Evolutionary conservation across 53 echinoderm and acorn worm species (phyloP).

Genomic region (Antedon mediterranea): DNA sequence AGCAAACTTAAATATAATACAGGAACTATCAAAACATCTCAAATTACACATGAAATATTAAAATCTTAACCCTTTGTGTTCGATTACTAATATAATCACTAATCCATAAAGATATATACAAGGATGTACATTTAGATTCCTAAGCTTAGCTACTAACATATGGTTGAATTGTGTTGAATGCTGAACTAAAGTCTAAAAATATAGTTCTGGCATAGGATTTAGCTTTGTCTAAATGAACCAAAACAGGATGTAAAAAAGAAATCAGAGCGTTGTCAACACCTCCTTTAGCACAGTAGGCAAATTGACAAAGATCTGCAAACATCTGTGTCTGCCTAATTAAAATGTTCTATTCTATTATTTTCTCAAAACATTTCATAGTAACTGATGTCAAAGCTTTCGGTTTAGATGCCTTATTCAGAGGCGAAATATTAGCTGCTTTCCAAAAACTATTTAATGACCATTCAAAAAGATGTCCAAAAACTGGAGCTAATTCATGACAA

Average conservation of each 20-base stretch:
- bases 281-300: neutral
- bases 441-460: neutral
- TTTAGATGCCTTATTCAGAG: neutral
- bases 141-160: no score
- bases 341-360: constrained; percentile 4
- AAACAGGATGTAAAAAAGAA: neutral
- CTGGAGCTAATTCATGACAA: neutral
- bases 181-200: neutral
- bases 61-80: neutral
- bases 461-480: neutral
- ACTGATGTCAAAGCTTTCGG: constrained; percentile 17
- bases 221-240: neutral
- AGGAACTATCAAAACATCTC: no score
- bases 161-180: neutral
- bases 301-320: neutral
- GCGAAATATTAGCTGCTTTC: neutral
- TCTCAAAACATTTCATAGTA: constrained; percentile 10
- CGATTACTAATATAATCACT: neutral
- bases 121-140: neutral
- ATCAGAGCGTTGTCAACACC: neutral
- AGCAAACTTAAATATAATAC: no score
- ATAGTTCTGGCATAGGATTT: neutral
- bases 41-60: neutral
- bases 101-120: neutral
- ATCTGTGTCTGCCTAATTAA: neutral